Evolutionary conservation across 2,113 vertebrate species (phyloP).

Genomic region (Cyprinodon brontotheroides): DNA sequence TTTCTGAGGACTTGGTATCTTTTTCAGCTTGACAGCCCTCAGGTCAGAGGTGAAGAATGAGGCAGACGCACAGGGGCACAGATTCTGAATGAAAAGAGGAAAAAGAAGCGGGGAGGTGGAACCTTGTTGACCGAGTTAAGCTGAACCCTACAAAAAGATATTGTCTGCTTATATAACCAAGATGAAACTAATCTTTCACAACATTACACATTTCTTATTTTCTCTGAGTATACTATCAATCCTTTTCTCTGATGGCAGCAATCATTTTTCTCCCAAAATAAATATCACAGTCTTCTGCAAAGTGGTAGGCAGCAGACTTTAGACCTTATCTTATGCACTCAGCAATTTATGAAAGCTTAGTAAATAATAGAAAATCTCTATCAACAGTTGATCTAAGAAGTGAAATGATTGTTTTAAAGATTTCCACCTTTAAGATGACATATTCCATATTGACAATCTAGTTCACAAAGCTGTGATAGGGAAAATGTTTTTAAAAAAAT

Average conservation of each 20-base stretch:
- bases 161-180: not conserved
- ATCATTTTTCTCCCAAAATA: slow-evolving; percentile 21
- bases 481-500: not conserved
- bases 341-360: slow-evolving; percentile 6
- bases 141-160: slow-evolving; percentile 31
- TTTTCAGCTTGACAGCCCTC: slow-evolving; percentile 38
- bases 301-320: slow-evolving; percentile 40
- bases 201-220: not conserved
- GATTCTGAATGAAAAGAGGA: not conserved
- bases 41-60: slow-evolving; percentile 45
- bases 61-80: slow-evolving; percentile 4
- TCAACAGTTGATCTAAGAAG: not conserved
- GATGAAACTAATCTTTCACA: not conserved
- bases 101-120: not conserved
- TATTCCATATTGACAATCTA: not conserved
- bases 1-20: slow-evolving; percentile 34
- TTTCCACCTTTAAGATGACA: not conserved
- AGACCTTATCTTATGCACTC: slow-evolving; percentile 13
- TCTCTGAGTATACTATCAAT: slow-evolving; percentile 9
- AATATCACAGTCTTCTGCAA: slow-evolving; percentile 37
- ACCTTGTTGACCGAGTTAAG: slow-evolving; percentile 29
- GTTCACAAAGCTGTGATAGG: not conserved
- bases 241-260: not conserved
- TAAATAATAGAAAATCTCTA: not conserved
- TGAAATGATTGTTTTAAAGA: not conserved